A percentile compares a stretch with the other conserved stretches of the same genome.
These are phyloP conservation scores for Muntiacus reevesi DNA, from an alignment of 2,113 vertebrate species.

Conservation along the genomic window DNA sequence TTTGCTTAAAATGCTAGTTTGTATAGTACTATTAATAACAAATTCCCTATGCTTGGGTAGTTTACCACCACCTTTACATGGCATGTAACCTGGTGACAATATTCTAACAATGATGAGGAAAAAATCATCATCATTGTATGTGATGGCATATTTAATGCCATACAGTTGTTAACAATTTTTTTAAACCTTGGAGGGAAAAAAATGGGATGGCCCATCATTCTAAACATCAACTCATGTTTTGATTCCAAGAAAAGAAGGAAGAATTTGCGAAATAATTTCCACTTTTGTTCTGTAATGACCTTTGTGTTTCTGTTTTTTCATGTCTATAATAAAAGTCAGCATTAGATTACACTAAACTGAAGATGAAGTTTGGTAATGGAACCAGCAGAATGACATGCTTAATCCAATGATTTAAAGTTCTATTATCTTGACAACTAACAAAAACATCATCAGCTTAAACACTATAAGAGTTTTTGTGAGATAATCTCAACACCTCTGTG, in stretches of 20 bases:
- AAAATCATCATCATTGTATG: not conserved
- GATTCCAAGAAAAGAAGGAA: not conserved
- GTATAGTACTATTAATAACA: not conserved
- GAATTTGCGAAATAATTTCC: not conserved
- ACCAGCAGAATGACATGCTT: not conserved
- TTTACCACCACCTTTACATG: not conserved
- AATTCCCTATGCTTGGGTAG: not conserved
- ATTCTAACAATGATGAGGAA: not conserved
- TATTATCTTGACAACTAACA: slow-evolving; percentile 27
- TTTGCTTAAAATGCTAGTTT: not conserved
- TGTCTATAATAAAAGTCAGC: not conserved
- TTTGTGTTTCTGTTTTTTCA: not conserved
- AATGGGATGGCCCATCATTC: not conserved
- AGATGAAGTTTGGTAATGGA: not conserved
- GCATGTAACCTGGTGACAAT: not conserved
- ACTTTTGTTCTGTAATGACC: not conserved
- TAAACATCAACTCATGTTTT: not conserved
- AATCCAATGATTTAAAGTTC: not conserved
- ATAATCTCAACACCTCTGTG: not conserved
- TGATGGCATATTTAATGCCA: not conserved
- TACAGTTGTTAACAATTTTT: not conserved
- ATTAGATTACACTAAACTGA: not conserved
- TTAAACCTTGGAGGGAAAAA: not conserved
- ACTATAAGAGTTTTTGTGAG: not conserved
- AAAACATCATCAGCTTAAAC: not conserved